phyloP scores from a whole-genome alignment of 1,140 invertebrate genomes.

The Melanaphis sacchari region DNA sequence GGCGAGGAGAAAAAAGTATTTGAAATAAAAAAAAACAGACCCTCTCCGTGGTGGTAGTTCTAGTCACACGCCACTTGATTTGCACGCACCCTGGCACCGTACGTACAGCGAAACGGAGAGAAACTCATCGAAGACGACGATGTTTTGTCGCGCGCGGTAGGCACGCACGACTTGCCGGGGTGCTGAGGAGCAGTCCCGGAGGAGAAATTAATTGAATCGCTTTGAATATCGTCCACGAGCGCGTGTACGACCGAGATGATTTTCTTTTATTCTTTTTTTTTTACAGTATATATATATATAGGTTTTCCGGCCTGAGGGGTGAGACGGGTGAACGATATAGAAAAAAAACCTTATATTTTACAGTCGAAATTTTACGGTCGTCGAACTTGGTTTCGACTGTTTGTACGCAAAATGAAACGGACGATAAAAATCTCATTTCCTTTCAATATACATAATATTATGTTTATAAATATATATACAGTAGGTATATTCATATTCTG shows the following conservation, averaged over 20 bases:
- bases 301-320: neutral
- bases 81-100: neutral
- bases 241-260: neutral
- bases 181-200: neutral
- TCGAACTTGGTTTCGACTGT: neutral
- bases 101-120: neutral
- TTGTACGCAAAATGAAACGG: neutral
- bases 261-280: neutral
- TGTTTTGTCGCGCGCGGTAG: neutral
- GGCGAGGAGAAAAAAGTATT: neutral
- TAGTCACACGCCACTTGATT: constrained; percentile 28
- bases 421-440: constrained; percentile 31
- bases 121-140: neutral
- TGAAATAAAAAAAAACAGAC: neutral
- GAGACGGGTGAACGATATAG: neutral
- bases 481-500: neutral
- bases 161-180: constrained; percentile 32
- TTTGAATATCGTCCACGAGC: neutral
- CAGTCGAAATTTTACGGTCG: constrained; percentile 38
- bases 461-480: neutral
- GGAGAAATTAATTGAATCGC: constrained; percentile 50
- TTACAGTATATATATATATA: neutral
- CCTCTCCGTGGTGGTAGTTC: neutral
- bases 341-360: constrained; percentile 21
- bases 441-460: neutral